Base-by-base conservation (phyloP, 2,113 vertebrate genomes). In the Perca flavescens region DNA sequence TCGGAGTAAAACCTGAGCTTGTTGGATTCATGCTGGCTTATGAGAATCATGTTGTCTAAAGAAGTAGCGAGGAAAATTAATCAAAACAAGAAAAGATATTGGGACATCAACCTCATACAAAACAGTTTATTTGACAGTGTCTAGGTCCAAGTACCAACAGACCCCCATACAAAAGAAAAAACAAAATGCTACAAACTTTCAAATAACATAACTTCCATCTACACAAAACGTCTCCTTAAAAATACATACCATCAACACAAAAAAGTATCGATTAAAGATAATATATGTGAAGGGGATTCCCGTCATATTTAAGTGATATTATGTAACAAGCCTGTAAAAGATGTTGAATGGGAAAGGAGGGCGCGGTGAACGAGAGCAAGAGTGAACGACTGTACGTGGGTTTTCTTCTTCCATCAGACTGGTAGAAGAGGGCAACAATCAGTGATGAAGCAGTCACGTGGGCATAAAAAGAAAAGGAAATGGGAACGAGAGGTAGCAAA, bases 111-210 rank as follows among this genome's bases (percentile, higher is more conserved):
- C 7, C 43, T 94, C 81, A 87, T 94, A 94, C 91, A 95, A 95
- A 94, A 95, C 92, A 91, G 86, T 96, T 95, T 95, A 96, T 95
- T 95, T 52, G 88, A 95, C 94, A 94, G 92, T 92, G 92, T 94
- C 87, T 86, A 92, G 92, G 93, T 95, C 94, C 94, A 94, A 92
- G 92, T 94, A 95, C 90, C 94, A 93, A 94, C 91, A 92, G 91
- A 94, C 92, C 91, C 81, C 81, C 83, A 86, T 91, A 92, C 79
- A 90, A 94, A 92, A 94, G 86, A 90, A 83, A 88, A 69, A 80
- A 79, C 53, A 43, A 87, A 91, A 92, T 90, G 90, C 95, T 95
- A 96, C 95, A 95, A 93, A 93, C 88, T 83, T 89, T 85, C 87
- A 88, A 90, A 91, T 80, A 94, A 94, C 92, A 93, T 63, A 92